A percentile compares a stretch with the other conserved stretches of the same genome.
These are phyloP conservation scores for Brenthis hecate DNA, from an alignment of 2,888 invertebrate genomes.

Conservation along the genomic window DNA sequence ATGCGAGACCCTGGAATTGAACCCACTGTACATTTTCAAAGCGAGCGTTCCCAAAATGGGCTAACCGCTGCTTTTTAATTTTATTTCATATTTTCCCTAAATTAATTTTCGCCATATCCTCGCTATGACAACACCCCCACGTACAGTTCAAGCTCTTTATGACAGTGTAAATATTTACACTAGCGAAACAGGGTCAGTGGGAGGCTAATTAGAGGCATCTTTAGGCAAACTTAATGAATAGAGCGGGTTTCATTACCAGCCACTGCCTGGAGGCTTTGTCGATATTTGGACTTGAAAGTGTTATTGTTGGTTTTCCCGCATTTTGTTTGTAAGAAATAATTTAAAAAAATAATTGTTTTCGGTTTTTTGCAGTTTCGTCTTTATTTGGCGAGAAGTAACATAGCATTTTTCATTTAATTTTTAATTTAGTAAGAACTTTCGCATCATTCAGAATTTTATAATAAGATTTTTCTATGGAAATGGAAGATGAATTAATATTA, in stretches of 20 bases:
- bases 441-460: too few species aligned
- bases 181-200: conserved; percentile 30
- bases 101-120: conserved; percentile 14
- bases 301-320: conserved; percentile 17
- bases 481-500: too few species aligned
- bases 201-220: conserved; percentile 34
- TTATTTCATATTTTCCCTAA: conserved; percentile 3
- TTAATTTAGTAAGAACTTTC: too few species aligned
- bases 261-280: conserved; percentile 26
- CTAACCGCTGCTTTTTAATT: too few species aligned
- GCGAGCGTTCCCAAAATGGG: too few species aligned
- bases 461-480: too few species aligned
- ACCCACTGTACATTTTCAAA: too few species aligned
- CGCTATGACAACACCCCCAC: conserved; percentile 22
- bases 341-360: conserved; percentile 11
- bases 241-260: conserved; percentile 30
- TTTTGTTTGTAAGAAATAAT: conserved; percentile 16
- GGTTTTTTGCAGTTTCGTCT: background rate
- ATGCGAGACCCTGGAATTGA: too few species aligned
- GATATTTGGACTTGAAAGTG: conserved; percentile 24
- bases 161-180: conserved; percentile 33
- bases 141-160: conserved; percentile 33
- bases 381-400: too few species aligned
- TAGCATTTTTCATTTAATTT: too few species aligned
- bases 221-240: conserved; percentile 30